Percentiles rank a stretch among this genome's conserved stretches.
Evolutionary conservation across 2,888 invertebrate genomes (phyloP).

Genomic region (Calameuta filiformis): DNA sequence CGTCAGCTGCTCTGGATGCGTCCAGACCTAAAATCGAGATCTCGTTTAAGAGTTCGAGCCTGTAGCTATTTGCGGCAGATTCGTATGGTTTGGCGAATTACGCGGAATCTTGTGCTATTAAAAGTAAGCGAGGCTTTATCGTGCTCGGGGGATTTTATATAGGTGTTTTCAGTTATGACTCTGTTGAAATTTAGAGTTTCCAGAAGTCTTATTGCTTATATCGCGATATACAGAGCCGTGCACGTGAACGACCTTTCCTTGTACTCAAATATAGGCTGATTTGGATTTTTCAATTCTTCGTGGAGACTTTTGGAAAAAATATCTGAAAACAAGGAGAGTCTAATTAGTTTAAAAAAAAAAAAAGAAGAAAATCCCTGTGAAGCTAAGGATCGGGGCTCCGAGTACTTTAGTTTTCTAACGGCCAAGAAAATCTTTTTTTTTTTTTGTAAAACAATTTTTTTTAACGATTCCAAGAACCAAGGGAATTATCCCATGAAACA

Average conservation of each 20-base stretch:
- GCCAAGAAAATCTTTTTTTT: not conserved
- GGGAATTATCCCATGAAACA: not conserved
- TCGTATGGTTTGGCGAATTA: not conserved
- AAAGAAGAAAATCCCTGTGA: not conserved
- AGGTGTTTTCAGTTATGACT: not conserved
- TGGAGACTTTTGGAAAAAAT: not conserved
- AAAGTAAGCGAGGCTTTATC: not conserved
- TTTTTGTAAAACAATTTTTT: not conserved
- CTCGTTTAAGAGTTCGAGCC: not conserved
- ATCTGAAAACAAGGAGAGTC: not conserved
- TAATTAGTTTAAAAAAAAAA: not conserved
- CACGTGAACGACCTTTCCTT: not conserved
- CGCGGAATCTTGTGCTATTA: not conserved
- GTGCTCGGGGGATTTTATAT: not conserved
- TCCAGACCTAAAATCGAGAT: not conserved
- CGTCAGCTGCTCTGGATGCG: not conserved
- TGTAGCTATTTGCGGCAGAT: not conserved
- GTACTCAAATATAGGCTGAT: not conserved
- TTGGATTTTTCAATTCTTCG: not conserved
- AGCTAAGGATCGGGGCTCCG: not conserved
- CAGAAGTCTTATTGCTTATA: not conserved
- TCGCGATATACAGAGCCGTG: not conserved
- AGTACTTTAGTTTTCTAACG: not conserved
- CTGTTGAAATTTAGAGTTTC: not conserved
- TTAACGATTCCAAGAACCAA: not conserved